Base-by-base conservation (phyloP, 2,113 vertebrate species). In the Cryptotis parvus region DNA sequence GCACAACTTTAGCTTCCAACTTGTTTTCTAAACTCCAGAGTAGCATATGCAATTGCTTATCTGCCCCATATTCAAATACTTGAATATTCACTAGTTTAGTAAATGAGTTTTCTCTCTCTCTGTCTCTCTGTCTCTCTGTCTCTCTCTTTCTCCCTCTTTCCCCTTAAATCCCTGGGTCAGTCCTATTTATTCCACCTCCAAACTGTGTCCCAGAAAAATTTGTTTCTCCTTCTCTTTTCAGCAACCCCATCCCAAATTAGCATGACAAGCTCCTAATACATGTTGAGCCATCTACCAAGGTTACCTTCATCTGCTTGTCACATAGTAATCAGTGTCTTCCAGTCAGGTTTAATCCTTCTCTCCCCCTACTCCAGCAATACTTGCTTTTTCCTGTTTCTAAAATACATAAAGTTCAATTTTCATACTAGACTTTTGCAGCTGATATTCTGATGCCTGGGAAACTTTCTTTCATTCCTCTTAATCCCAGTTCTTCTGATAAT, bases 21-120 rank as follows among this genome's bases (percentile, higher is more conserved):
- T 65, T 90, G 39, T 80, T 41, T 92, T 79, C 68, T 72, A n/a
- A 83, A 76, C 16, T 61, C 78, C 35, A 78, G 15, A 12, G 29
- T 43, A 68, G 33, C 6, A 39, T 72, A 73, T 61, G 70, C 15
- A 31, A 69, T 41, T 86, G 15, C 9, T 65, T 78, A 73, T 27
- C 29, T 77, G 26, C 9, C 43, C 77, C 58, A 75, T 33, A 43
- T 76, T 49, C 39, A 58, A 72, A 49, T 89, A 43, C 66, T 86
- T 74, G 9, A 63, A 26, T 10, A 69, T n/a, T 81, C 7, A n/a
- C 31, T 27, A 74, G 74, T 35, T 89, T 33, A 41, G 55, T 37
- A 68, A 66, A 49, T 43, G 24, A 90, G 26, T 45, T 29, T 9
- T 11, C 9, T 15, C 1, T 43, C 43, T 45, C 43, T 45, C n/a